These are phyloP conservation scores for Sebastolobus alascanus DNA, from an alignment of 2,797 vertebrate species.

Conservation along the genomic window DNA sequence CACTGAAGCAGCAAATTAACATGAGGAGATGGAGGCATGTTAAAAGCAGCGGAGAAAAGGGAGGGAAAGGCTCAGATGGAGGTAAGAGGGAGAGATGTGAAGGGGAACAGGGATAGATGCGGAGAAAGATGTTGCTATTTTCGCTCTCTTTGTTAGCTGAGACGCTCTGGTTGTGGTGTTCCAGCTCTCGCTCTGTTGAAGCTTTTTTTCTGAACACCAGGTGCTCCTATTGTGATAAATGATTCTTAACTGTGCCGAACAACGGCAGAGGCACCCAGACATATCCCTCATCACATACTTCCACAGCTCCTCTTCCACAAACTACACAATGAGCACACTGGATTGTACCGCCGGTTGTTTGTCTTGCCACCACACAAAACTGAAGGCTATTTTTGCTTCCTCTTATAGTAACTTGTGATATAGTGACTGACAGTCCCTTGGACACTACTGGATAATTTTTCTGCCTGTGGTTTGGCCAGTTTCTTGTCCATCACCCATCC, in stretches of 20 bases:
- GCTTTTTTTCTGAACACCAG: conserved; percentile 68
- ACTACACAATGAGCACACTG: conserved; percentile 56
- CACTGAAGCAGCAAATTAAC: conserved; percentile 92
- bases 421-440: conserved; percentile 55
- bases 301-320: conserved; percentile 58
- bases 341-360: conserved; percentile 55
- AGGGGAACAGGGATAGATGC: conserved; percentile 55
- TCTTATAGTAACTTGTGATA: conserved; percentile 13
- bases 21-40: conserved; percentile 80
- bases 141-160: conserved; percentile 67
- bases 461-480: conserved; percentile 27
- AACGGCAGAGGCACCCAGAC: conserved; percentile 70
- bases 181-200: conserved; percentile 67
- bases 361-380: conserved; percentile 43
- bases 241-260: conserved; percentile 69
- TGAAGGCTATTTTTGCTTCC: conserved; percentile 56
- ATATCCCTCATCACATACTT: conserved; percentile 68
- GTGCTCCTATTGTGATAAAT: conserved; percentile 77
- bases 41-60: conserved; percentile 65
- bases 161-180: conserved; percentile 60
- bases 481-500: conserved; percentile 20
- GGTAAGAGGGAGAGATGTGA: conserved; percentile 28
- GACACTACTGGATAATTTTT: conserved; percentile 33
- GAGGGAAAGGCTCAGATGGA: conserved; percentile 43
- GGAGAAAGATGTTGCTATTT: conserved; percentile 74